A percentile compares a stretch with the other conserved stretches of the same genome.
phyloP scores from a whole-genome alignment of 2,797 vertebrate species.

The Crocodylus rhombifer region DNA sequence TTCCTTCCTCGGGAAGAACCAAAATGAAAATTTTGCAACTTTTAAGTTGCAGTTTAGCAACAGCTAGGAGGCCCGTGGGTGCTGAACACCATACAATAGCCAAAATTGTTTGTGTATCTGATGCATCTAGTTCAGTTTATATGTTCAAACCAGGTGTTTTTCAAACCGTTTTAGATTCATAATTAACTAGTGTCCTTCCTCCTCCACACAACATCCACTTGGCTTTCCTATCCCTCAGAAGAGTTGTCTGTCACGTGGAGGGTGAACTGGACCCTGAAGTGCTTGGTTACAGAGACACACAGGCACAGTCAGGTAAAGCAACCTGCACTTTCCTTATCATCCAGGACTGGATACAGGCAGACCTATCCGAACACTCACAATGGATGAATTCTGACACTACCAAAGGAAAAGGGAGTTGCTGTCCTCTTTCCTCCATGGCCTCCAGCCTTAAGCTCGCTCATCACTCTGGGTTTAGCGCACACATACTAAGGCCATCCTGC shows the following conservation, averaged over 20 bases:
- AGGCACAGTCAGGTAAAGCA: not conserved
- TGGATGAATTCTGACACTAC: not conserved
- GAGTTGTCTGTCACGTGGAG: not conserved
- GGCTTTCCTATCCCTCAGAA: not conserved
- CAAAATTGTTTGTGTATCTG: not conserved
- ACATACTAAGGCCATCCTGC: not conserved
- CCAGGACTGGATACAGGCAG: not conserved
- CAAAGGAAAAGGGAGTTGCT: not conserved
- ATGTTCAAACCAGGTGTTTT: not conserved
- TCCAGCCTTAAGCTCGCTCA: not conserved
- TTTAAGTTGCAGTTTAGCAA: not conserved
- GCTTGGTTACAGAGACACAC: not conserved
- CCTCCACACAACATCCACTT: not conserved
- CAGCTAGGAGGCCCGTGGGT: not conserved
- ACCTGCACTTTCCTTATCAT: not conserved
- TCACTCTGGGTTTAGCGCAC: accelerated
- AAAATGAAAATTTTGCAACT: not conserved
- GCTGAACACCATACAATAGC: not conserved
- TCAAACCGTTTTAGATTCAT: not conserved
- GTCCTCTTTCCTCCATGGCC: not conserved
- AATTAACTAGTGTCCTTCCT: not conserved
- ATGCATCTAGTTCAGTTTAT: not conserved
- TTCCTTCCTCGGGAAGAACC: not conserved
- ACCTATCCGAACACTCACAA: not conserved
- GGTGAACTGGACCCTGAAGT: not conserved